Percentiles rank a stretch among this genome's conserved stretches.
These are phyloP conservation scores for Dilophus febrilis DNA, from an alignment of 2,888 invertebrate genomes.

Conservation along the genomic window DNA sequence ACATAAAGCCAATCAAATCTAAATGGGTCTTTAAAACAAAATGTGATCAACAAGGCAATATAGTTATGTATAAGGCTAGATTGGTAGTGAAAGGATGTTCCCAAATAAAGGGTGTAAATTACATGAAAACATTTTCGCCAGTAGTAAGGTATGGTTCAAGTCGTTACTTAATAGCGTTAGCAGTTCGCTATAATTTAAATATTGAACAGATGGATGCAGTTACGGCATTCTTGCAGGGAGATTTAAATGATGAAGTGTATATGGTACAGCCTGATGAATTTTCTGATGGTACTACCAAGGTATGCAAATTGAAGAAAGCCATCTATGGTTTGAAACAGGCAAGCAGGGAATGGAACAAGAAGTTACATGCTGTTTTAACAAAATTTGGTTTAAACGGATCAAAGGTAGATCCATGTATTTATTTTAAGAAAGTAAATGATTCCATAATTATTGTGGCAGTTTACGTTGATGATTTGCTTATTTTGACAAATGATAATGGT, in stretches of 20 bases:
- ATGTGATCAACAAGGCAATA: conserved; percentile 3
- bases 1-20: conserved; percentile 1
- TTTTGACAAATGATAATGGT: background rate
- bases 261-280: conserved; percentile 5
- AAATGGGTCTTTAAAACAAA: conserved; percentile 9
- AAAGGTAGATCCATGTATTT: conserved; percentile 6
- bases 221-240: conserved; percentile 4
- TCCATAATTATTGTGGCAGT: background rate
- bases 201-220: conserved; percentile 4
- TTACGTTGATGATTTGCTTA: background rate
- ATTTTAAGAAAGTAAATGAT: background rate
- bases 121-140: conserved; percentile 5
- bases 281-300: conserved; percentile 2
- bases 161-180: conserved; percentile 5
- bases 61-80: conserved; percentile 7
- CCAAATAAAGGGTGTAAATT: conserved; percentile 4
- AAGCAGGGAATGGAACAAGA: conserved; percentile 1
- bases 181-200: conserved; percentile 4
- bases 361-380: conserved; percentile 2
- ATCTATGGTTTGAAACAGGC: conserved; percentile 10
- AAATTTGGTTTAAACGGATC: conserved; percentile 4
- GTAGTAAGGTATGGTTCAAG: conserved; percentile 4
- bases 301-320: conserved; percentile 7
- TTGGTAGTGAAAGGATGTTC: conserved; percentile 7
- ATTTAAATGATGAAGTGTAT: conserved; percentile 1